Conservation (phyloP, 2,888 invertebrate species). For the Caenorhabditis sp. region DNA sequence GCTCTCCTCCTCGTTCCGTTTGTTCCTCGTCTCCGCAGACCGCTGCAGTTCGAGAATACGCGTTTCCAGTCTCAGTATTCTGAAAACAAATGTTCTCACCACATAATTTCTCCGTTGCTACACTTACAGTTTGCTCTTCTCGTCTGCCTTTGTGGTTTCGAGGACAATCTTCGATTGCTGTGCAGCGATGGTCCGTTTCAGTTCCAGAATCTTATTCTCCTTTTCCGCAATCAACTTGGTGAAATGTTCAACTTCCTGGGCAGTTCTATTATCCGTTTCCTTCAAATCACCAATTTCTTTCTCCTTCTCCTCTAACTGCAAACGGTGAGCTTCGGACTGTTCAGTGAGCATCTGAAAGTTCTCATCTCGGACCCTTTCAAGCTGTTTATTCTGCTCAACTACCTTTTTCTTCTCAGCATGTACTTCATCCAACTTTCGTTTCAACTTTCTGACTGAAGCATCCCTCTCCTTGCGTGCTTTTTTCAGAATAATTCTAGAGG, state of each 20-base stretch:
- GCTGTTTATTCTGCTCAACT: background rate
- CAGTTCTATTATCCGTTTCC: no score
- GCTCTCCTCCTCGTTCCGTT: background rate
- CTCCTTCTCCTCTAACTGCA: background rate
- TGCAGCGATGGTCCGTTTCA: background rate
- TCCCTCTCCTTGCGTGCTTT: conserved; percentile 1
- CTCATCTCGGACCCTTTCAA: no score
- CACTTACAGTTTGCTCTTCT: background rate
- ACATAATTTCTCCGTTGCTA: background rate
- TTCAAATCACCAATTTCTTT: background rate
- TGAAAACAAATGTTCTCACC: background rate
- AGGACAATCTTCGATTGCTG: background rate
- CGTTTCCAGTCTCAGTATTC: background rate
- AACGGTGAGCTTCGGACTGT: background rate
- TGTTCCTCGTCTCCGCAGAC: background rate
- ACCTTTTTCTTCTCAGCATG: background rate
- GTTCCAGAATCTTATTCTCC: background rate
- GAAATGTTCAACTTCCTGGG: no score
- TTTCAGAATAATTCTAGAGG: background rate
- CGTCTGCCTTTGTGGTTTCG: background rate
- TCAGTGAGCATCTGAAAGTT: conserved; percentile 2
- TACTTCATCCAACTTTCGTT: background rate
- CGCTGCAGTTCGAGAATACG: conserved; percentile 1
- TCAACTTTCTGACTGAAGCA: background rate
- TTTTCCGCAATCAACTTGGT: background rate